phyloP scores from a whole-genome alignment of 2,113 vertebrate species.

The Lutjanus erythropterus region DNA sequence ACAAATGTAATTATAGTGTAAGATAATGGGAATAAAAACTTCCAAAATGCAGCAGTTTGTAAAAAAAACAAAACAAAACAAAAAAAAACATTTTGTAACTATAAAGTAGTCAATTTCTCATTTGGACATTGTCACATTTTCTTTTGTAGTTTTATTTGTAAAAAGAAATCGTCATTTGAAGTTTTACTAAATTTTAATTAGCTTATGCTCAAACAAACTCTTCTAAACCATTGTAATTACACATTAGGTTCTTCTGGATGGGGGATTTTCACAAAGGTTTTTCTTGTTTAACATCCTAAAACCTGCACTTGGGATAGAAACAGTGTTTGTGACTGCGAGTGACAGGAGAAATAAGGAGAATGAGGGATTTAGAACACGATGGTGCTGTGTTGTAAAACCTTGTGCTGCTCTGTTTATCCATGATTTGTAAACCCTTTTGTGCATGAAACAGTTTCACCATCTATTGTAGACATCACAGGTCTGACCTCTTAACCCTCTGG shows the following conservation, averaged over 20 bases:
- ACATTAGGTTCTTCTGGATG: background rate
- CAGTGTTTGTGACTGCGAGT: background rate
- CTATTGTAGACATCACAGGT: background rate
- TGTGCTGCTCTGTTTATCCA: background rate
- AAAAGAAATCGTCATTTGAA: no score
- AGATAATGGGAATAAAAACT: background rate
- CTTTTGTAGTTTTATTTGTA: no score
- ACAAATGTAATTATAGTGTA: background rate
- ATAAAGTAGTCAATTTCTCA: background rate
- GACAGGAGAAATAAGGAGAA: background rate
- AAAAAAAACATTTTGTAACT: background rate
- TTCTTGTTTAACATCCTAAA: background rate
- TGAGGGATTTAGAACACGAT: background rate
- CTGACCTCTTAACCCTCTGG: background rate
- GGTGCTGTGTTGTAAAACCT: background rate
- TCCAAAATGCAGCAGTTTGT: background rate
- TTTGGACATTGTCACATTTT: no score
- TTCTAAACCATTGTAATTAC: background rate
- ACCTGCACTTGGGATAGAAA: background rate
- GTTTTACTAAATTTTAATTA: background rate
- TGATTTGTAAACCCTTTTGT: background rate
- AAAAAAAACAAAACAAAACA: no score
- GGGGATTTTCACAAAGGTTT: background rate
- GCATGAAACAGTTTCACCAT: background rate
- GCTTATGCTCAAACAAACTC: background rate